Evolutionary conservation across 2,888 invertebrate genomes (phyloP).

Genomic region (Disparrhopalites patrizii): DNA sequence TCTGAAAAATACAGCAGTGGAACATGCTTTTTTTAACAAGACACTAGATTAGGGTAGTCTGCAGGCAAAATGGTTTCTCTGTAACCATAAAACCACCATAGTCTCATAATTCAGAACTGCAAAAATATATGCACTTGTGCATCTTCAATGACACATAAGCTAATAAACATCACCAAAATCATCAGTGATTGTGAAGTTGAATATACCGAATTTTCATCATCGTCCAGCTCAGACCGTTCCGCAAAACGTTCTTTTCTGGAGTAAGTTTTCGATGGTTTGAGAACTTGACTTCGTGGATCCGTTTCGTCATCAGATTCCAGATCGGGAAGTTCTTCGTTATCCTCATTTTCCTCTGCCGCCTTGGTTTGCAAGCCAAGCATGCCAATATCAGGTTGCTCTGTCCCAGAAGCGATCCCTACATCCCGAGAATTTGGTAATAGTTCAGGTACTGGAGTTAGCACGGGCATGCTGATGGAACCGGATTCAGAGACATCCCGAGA

Average conservation of each 20-base stretch:
- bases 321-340: background rate
- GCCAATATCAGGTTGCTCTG: background rate
- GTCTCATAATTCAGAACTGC: too few relatives aligned
- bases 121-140: too few relatives aligned
- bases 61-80: too few relatives aligned
- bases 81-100: too few relatives aligned
- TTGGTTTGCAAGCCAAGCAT: background rate
- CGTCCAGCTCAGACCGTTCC: constrained; percentile 1
- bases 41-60: background rate
- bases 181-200: too few relatives aligned
- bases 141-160: too few relatives aligned
- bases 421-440: background rate
- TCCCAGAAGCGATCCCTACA: background rate
- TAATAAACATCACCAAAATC: too few relatives aligned
- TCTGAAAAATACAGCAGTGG: too few relatives aligned
- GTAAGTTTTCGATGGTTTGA: constrained; percentile 18
- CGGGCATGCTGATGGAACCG: background rate
- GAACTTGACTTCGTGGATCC: constrained; percentile 13
- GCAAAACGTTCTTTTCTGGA: constrained; percentile 16
- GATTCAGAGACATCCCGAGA: background rate
- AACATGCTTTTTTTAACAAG: background rate
- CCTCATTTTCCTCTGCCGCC: background rate
- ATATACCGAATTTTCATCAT: constrained; percentile 11
- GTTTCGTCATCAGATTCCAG: constrained; percentile 9
- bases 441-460: background rate